Percentiles rank a stretch among this genome's conserved stretches.
phyloP scores from a whole-genome alignment of 2,797 vertebrate genomes.

The Pitangus sulphuratus region DNA sequence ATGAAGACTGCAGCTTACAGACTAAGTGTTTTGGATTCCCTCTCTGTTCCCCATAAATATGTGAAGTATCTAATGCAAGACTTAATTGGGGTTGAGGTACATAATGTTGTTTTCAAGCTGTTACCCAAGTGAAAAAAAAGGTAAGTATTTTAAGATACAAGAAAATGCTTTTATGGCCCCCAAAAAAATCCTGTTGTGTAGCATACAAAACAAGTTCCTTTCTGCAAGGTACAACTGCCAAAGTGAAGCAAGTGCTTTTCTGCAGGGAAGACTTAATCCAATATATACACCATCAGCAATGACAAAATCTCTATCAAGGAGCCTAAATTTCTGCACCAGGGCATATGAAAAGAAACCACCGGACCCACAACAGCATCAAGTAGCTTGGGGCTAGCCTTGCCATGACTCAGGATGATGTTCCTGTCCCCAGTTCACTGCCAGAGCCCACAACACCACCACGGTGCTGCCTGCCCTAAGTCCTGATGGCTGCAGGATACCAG shows the following conservation, averaged over 20 bases:
- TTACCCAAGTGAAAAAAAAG: neutral
- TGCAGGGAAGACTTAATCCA: neutral
- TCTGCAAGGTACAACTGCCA: neutral
- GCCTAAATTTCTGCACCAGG: neutral
- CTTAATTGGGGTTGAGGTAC: neutral
- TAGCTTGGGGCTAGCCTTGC: neutral
- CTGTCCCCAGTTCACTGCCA: neutral
- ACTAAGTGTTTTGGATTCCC: neutral
- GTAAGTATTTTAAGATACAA: neutral
- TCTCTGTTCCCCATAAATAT: neutral
- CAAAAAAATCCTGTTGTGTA: neutral
- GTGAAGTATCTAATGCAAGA: neutral
- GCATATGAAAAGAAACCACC: neutral
- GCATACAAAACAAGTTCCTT: neutral
- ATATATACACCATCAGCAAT: neutral
- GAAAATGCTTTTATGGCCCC: neutral
- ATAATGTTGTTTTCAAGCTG: neutral
- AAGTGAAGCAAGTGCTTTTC: neutral
- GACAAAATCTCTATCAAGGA: neutral
- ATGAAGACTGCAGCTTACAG: neutral
- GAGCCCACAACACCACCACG: rapidly evolving
- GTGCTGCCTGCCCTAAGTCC: neutral
- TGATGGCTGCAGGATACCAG: neutral
- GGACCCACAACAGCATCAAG: rapidly evolving
- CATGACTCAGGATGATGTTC: rapidly evolving